Evolutionary conservation across 1,140 invertebrate species (phyloP).

Genomic region (Lithobius niger): DNA sequence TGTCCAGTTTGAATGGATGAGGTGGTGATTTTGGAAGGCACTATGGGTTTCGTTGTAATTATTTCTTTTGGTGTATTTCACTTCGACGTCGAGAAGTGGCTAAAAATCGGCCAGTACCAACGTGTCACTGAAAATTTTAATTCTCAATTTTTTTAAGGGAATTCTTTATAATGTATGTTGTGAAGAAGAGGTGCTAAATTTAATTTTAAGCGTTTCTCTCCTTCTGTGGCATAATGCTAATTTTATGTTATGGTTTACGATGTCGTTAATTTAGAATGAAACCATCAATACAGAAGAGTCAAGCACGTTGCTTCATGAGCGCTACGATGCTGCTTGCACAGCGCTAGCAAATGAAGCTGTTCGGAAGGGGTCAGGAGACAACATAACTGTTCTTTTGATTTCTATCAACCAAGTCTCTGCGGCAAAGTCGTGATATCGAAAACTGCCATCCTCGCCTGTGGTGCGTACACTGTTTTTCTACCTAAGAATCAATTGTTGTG

Average conservation of each 20-base stretch:
- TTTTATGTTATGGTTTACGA: constrained; percentile 5
- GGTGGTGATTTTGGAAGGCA: too few species aligned
- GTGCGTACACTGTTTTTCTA: too few species aligned
- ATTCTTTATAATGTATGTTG: too few species aligned
- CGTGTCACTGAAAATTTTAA: too few species aligned
- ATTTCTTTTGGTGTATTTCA: too few species aligned
- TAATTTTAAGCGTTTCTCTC: not conserved
- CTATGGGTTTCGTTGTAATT: too few species aligned
- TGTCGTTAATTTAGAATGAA: not conserved
- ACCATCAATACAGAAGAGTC: constrained; percentile 14
- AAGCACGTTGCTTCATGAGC: constrained; percentile 19
- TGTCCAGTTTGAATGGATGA: too few species aligned
- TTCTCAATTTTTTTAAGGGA: too few species aligned
- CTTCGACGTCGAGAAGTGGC: too few species aligned
- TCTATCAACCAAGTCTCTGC: not conserved
- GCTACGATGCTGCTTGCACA: constrained; percentile 29
- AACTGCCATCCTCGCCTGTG: not conserved
- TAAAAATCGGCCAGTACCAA: too few species aligned
- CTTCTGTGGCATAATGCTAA: not conserved
- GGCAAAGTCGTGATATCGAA: not conserved
- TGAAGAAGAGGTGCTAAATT: too few species aligned
- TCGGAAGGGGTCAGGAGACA: constrained; percentile 35
- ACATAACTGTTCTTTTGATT: constrained; percentile 36
- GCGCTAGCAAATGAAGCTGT: constrained; percentile 35
- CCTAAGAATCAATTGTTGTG: too few species aligned